Evolutionary conservation across 2,797 vertebrate genomes (phyloP), one percentile per base, ranked within the genome.

Genomic region (Balearica regulorum): DNA sequence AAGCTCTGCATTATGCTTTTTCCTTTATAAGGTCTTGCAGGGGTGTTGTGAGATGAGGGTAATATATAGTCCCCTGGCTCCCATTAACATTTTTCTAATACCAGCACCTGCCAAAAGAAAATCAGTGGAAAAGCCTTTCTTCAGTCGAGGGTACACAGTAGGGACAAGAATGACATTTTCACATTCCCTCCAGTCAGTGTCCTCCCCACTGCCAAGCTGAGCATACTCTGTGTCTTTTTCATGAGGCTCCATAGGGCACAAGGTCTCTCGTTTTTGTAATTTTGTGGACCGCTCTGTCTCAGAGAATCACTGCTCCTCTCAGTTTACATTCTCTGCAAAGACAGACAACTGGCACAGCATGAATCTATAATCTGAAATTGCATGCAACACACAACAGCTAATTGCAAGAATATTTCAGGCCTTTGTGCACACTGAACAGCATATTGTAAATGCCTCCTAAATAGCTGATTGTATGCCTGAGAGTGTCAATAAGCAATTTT

Each of bases 131-230:
- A 46, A 58, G 7, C 6, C 24, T 69, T 41, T 53, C 54, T 69
- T 68, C 37, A 39, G 31, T 21, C 15, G 72, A 72, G 7, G 8
- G 5, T 28, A 64, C 7, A 11, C 1, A 6, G 10, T 41, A 81
- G 28, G 14, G 16, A 4, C 10, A 83, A 64, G 14, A 35, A 13
- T 0, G 0, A 49, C 11, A 37, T 11, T 65, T 53, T 37, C 9
- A 3, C 69, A 18, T 25, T 70, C 29, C 9, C 16, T 89, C 11
- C 0, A 0, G 26, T 46, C 21, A 69, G 29, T 61, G 33, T 3
- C 2, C 28, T 83, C 12, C 17, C 20, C 13, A 11, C 43, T 33
- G 60, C 21, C 55, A 88, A 65, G 22, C 39, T 49, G 43, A 76
- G 51, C 57, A 54, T 5, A 20, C 8, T 69, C 43, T 41, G 7